These are phyloP conservation scores for Anorthoa munda DNA, from an alignment of 2,888 invertebrate genomes.

Conservation along the genomic window DNA sequence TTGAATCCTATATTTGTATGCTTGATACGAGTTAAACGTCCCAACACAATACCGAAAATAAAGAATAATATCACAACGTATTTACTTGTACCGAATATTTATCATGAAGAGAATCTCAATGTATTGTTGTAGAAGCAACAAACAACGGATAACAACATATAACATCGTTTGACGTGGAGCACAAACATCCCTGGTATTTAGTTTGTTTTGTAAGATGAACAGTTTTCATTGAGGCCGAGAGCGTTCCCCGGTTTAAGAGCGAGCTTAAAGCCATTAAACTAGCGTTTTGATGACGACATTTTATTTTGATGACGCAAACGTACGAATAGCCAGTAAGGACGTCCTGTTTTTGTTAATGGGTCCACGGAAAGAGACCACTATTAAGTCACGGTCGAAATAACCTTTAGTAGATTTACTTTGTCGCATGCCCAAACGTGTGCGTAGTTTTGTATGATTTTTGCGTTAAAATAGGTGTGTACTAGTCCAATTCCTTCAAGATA, in stretches of 20 bases:
- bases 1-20: background rate
- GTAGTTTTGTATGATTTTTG: background rate
- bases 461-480: background rate
- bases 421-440: background rate
- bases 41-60: constrained; percentile 2
- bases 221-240: constrained; percentile 62
- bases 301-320: constrained; percentile 26
- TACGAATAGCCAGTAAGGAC: constrained; percentile 5
- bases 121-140: constrained; percentile 60
- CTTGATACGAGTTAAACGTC: background rate
- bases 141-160: constrained; percentile 67
- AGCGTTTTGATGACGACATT: constrained; percentile 45
- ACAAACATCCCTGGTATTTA: constrained; percentile 70
- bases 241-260: constrained; percentile 44
- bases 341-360: constrained; percentile 33
- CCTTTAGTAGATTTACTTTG: constrained; percentile 4
- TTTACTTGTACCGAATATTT: constrained; percentile 25
- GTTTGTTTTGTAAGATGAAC: constrained; percentile 71
- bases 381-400: constrained; percentile 12
- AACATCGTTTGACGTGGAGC: constrained; percentile 69
- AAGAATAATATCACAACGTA: background rate
- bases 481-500: no score
- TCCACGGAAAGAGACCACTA: background rate
- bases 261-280: constrained; percentile 28
- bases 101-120: constrained; percentile 50